Base-by-base conservation (phyloP, 1,140 invertebrate genomes). In the Tigriopus japonicus region DNA sequence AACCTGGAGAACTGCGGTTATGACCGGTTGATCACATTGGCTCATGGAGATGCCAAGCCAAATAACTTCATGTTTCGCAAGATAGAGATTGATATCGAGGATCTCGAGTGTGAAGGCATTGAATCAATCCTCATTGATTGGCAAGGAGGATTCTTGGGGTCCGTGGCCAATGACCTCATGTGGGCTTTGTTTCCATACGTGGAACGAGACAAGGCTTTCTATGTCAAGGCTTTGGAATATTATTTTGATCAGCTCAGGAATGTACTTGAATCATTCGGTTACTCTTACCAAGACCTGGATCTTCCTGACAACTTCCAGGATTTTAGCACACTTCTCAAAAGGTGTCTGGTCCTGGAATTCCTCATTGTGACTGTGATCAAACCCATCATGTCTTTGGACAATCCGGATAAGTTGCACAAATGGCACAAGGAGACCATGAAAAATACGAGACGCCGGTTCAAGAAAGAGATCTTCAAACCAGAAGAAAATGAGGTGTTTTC, bases 1-100 rank as follows among this genome's bases (percentile, higher is more conserved):
- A 41, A 41, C 24, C 40, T 61, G 2, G 59, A 61, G 24, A 9
- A 61, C 13, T 51, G 43, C 17, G 51, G 51, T 3, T 54, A 7
- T 21, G 43, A 54, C 5, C 52, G 51, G 21, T 42, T 61, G 13
- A 35, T 56, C 17, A 61, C 59, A 6, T 19, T 61, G 10, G 52
- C 49, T 19, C 59, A 61, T 42, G 59, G 59, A n/a, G 59, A 61
- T 54, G 59, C 59, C 51, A 61, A 61, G 40, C 59, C 59, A 19
- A 61, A 61, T 21, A 61, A 61, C 23, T 61, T 61, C 59, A 54
- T 61, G 24, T 61, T 61, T 42, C 43, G 59, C 6, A 54, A 49
- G n/a, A 54, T 51, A 6, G 19, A 14, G 15, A 35, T 61, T 9
- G 59, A 61, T n/a, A 56, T 61, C 12, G 59, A 61, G 51, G 59